Evolutionary conservation across 2,888 invertebrate species (phyloP), one percentile per base, ranked within the genome.

Genomic region (Drosophila trichaetosa): DNA sequence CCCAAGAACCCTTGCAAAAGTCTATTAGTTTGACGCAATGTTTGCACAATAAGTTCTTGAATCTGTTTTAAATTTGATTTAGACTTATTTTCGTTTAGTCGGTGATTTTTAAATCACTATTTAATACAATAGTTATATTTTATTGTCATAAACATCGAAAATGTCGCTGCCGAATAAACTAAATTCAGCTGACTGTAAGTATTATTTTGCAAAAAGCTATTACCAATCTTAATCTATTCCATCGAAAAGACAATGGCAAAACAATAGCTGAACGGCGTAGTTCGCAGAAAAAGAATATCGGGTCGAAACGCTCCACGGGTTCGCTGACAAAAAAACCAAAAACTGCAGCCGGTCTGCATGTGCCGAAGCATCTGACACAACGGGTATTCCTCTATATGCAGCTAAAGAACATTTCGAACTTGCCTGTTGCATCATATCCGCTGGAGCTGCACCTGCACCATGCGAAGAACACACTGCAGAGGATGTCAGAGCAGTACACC

Each of bases 331-430:
- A 56, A 21, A 29, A 2, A 4, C 10, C 49, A 7, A 0, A 36
- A 1, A 2, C 13, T n/a, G 1, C 6, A 13, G 42, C 42, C 5
- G 51, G 18, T 34, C 2, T 11, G 2, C 1, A 1, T 13, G 67
- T 21, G 21, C 38, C 11, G 0, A 21, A 7, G 49, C 18, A 18
- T 5, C 10, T 34, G 1, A 16, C 13, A 0, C 81, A 89, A 48
- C 77, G 90, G 0, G 85, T 91, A 0, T 91, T 82, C 48, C 83
- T 91, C 6, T 91, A 91, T 40, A 66, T 91, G 49, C 89, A 91
- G 42, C 72, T 91, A n/a, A 79, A 83, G 52, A 61, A 67, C 0
- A 73, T 91, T 16, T 4, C 13, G 6, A 79, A 82, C 56, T 36
- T 83, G 21, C 79, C 86, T 0, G 71, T 80, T 0, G 70, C 64